Conservation (phyloP, 2,888 invertebrate genomes). For the Drosophila stalkeri region DNA sequence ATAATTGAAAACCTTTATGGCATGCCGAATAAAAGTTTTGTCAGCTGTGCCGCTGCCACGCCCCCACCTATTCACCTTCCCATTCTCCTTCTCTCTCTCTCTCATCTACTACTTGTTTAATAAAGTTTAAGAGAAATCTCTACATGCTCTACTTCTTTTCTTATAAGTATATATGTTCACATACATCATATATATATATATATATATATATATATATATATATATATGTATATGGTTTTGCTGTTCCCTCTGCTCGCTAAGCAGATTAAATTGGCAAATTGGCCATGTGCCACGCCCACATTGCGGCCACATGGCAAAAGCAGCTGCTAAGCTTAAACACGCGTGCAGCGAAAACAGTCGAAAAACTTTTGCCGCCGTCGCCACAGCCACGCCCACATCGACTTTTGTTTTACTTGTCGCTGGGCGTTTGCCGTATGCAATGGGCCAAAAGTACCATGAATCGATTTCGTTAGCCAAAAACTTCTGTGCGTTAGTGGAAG, state of each 20-base stretch:
- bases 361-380: slow-evolving; percentile 47
- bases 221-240: neutral
- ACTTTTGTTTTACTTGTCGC: slow-evolving; percentile 35
- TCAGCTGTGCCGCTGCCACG: slow-evolving; percentile 59
- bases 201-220: neutral
- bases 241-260: slow-evolving; percentile 34
- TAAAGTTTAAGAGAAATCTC: slow-evolving; percentile 51
- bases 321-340: slow-evolving; percentile 64
- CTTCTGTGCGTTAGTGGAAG: neutral
- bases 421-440: slow-evolving; percentile 45
- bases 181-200: neutral
- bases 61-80: neutral
- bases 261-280: slow-evolving; percentile 71
- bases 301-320: slow-evolving; percentile 39
- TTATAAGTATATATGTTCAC: neutral
- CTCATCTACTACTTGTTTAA: slow-evolving; percentile 36
- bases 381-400: slow-evolving; percentile 50
- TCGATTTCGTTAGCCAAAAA: slow-evolving; percentile 53
- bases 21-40: slow-evolving; percentile 61
- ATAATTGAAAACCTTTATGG: slow-evolving; percentile 73
- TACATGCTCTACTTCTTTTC: slow-evolving; percentile 6
- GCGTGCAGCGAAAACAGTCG: slow-evolving; percentile 58
- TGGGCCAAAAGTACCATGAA: slow-evolving; percentile 44
- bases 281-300: slow-evolving; percentile 54
- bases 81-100: neutral